Evolutionary conservation across 2,113 vertebrate genomes (phyloP).

Genomic region (Apodemus sylvaticus): DNA sequence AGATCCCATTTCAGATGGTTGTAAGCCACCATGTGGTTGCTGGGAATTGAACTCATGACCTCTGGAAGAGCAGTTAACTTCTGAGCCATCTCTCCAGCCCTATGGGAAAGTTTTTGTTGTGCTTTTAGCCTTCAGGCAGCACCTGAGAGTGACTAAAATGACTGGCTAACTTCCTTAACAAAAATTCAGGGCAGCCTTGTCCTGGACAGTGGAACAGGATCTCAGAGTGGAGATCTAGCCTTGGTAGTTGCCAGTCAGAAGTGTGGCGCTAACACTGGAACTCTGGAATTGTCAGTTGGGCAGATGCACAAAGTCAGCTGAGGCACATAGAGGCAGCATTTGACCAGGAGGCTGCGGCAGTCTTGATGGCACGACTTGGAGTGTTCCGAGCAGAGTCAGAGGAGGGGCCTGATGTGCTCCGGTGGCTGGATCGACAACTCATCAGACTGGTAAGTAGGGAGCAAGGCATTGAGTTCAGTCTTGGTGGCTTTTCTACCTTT

Average conservation of each 20-base stretch:
- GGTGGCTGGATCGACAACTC: constrained; percentile 98
- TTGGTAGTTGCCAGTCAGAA: neutral
- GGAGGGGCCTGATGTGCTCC: constrained; percentile 96
- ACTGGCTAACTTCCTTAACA: neutral
- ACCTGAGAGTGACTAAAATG: neutral
- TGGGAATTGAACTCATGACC: too few relatives aligned
- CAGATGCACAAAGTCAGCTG: constrained; percentile 96
- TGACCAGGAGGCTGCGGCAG: constrained; percentile 96
- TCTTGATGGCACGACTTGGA: constrained; percentile 96
- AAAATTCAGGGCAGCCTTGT: neutral
- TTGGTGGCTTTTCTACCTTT: neutral
- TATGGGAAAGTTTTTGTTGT: neutral
- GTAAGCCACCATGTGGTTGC: too few relatives aligned
- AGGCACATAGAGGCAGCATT: constrained; percentile 97
- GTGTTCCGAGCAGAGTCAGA: constrained; percentile 96
- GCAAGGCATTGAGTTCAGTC: neutral
- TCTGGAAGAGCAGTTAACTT: too few relatives aligned
- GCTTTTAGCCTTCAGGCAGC: neutral
- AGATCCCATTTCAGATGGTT: too few relatives aligned
- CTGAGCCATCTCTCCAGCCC: too few relatives aligned
- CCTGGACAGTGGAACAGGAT: neutral
- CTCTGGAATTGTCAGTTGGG: constrained; percentile 89
- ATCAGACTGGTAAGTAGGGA: constrained; percentile 93
- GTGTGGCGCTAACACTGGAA: constrained; percentile 42
- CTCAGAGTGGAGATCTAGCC: neutral